Evolutionary conservation across 2,888 invertebrate species (phyloP), one percentile per base, ranked within the genome.

Genomic region (Anticlea derivata): DNA sequence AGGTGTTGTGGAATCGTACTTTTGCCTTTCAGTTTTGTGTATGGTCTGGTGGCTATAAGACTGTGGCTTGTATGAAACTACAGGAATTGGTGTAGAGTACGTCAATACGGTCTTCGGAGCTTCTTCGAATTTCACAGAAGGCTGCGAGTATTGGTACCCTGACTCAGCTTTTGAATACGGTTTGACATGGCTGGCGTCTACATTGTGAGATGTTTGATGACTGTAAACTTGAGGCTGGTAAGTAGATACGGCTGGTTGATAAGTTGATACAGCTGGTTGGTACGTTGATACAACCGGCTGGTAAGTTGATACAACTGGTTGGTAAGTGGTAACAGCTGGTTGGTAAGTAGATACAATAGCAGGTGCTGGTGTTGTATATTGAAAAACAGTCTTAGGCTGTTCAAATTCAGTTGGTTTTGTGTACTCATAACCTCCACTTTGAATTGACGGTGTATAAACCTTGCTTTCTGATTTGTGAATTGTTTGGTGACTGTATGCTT

Each of bases 1-100:
- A 4, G 68, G 53, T 24, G 86, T 83, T 7, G 84, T 71, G 4
- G 77, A 77, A 8, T 80, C 72, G 34, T 70, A 65, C 10, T 74
- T 70, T 49, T 77, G 75, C n/a, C 72, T 50, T 50, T 83, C 75
- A 27, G 80, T 63, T 58, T 84, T 82, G 45, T 90, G 87, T 45
- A 83, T 65, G 1, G 80, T 80, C 68, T 86, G 80, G 7, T 87
- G 86, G 44, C 79, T 85, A 58, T 79, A 85, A 1, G 74, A 60
- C 31, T 83, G 81, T 10, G 86, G 85, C 44, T 68, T 73, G 41
- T 83, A 83, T 0, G 86, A 75, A 12, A 71, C 66, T 7, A 73
- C 68, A 12, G 83, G 77, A 0, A 73, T 62, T 24, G 80, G 66
- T 20, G 82, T 78, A 1, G 82, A 73, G 52, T 78, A 74, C 27